Base-by-base conservation (phyloP, 2,113 vertebrate species). In the Taxidea taxus region DNA sequence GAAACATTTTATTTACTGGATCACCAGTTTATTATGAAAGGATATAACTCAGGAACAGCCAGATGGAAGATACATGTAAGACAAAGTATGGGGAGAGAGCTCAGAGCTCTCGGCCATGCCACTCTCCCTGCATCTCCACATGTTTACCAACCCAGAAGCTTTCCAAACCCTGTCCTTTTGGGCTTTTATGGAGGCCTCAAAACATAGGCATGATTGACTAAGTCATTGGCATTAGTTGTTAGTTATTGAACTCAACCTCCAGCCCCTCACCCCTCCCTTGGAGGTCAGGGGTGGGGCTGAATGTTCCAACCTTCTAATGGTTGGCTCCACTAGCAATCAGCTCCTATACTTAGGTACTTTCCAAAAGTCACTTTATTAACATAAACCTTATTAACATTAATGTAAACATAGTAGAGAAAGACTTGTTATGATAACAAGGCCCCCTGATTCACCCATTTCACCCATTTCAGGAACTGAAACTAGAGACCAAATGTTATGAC, bases 401-500 rank as follows among this genome's bases (percentile, higher is more conserved):
- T 14, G 49, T 34, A 78, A 49, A 78, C 16, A 42, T 87, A 16
- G 86, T 83, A 70, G 44, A n/a, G 83, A 90, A 47, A 16, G 11
- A 16, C 37, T 90, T 75, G 37, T 66, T 90, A 54, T 89, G 56
- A 54, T 51, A 83, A 44, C 34, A 83, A 74, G 44, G 60, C 54
- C 72, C 25, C 58, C 42, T n/a, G n/a, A 23, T 62, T 72, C 31
- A 56, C 29, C 70, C 44, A 44, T 54, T 83, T 89, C 31, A 56
- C 21, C 44, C 51, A n/a, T 56, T 94, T 90, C 56, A 90, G 87
- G 66, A 90, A 44, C 66, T 75, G 87, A 94, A 44, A 90, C 44
- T 62, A 14, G 78, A 75, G 56, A 75, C n/a, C 68, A 66, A 56
- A 84, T 44, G n/a, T 49, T 72, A 42, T 29, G 25, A 94, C 29